These are phyloP conservation scores for Euura saliciscinereae DNA, from an alignment of 1,140 invertebrate genomes.

Conservation along the genomic window DNA sequence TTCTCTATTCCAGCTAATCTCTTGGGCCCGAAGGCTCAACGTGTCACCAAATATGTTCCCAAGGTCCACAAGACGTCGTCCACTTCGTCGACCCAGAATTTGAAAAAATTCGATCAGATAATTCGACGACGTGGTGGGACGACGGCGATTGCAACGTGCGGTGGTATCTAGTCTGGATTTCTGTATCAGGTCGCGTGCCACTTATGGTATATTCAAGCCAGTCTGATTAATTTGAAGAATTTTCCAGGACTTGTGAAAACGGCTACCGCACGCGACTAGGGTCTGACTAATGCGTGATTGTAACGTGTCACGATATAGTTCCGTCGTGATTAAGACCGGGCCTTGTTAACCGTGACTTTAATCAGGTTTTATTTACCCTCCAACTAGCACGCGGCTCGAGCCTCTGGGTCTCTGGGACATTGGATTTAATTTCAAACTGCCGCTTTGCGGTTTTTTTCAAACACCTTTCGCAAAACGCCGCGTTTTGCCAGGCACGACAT, in stretches of 20 bases:
- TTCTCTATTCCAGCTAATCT: conserved; percentile 1
- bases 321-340: conserved; percentile 2
- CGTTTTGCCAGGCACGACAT: not conserved
- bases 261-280: not conserved
- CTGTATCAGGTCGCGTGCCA: not conserved
- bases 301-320: conserved; percentile 7
- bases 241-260: not conserved
- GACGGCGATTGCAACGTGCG: too few species aligned
- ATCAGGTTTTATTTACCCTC: not conserved
- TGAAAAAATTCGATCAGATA: too few species aligned
- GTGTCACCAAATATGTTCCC: conserved; percentile 23
- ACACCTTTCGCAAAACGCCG: not conserved
- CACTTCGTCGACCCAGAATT: too few species aligned
- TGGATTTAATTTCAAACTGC: not conserved
- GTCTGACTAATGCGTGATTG: not conserved
- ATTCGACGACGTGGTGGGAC: too few species aligned
- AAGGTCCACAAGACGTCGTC: not conserved
- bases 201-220: not conserved
- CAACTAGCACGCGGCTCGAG: not conserved
- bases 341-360: conserved; percentile 2
- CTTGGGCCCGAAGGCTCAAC: conserved; percentile 13
- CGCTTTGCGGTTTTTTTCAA: not conserved
- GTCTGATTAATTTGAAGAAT: not conserved
- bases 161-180: too few species aligned
- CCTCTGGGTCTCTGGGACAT: not conserved